A percentile compares a stretch with the other conserved stretches of the same genome.
These are phyloP conservation scores for Lipophrys pholis DNA, from an alignment of 2,113 vertebrate species.

Conservation along the genomic window DNA sequence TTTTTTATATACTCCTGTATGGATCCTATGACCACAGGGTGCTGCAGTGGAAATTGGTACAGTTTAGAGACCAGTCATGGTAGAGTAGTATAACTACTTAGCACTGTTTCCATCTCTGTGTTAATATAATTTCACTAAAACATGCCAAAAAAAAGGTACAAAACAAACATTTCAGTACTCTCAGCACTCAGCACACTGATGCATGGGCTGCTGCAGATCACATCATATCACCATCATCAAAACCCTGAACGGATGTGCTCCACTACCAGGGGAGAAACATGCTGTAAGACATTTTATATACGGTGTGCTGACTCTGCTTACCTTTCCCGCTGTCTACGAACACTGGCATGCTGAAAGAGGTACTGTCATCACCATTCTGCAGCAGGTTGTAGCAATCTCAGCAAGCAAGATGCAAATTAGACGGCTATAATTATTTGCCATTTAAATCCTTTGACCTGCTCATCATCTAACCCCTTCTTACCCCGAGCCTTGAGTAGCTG, in stretches of 20 bases:
- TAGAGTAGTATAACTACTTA: too few relatives aligned
- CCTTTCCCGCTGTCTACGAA: neutral
- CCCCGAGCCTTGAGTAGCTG: neutral
- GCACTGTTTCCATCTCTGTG: too few relatives aligned
- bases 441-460: neutral
- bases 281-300: conserved; percentile 14
- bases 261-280: neutral
- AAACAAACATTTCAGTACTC: neutral
- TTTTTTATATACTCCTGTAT: too few relatives aligned
- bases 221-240: conserved; percentile 7
- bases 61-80: too few relatives aligned
- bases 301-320: conserved; percentile 9
- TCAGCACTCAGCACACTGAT: conserved; percentile 1
- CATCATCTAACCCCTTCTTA: neutral
- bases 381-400: conserved; percentile 9
- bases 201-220: neutral
- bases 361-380: conserved; percentile 10
- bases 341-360: neutral
- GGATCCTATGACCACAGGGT: too few relatives aligned
- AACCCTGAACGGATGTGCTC: neutral
- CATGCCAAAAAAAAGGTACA: neutral
- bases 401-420: neutral
- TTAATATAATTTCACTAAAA: neutral
- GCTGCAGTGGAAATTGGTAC: too few relatives aligned
- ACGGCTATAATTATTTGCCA: neutral